A percentile compares a stretch with the other conserved stretches of the same genome.
Evolutionary conservation across 2,113 vertebrate species (phyloP).

Genomic region (Myocastor coypus): DNA sequence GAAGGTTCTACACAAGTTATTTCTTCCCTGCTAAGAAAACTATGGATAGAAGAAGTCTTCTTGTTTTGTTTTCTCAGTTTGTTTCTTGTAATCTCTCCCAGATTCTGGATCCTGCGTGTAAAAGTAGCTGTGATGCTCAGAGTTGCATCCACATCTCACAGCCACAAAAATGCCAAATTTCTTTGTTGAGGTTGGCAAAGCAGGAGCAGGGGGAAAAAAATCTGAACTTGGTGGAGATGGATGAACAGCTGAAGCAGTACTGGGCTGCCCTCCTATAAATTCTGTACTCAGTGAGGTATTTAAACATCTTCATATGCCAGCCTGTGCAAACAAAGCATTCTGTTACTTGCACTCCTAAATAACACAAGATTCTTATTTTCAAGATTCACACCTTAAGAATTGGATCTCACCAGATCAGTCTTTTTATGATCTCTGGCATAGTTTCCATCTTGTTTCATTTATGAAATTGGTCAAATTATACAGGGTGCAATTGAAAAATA

Average conservation of each 20-base stretch:
- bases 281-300: not conserved
- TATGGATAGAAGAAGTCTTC: not conserved
- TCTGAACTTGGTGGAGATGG: not conserved
- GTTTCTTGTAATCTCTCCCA: not conserved
- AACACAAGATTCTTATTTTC: not conserved
- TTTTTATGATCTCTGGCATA: not conserved
- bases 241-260: not conserved
- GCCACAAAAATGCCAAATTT: not conserved
- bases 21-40: not conserved
- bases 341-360: not conserved
- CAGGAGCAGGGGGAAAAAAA: not conserved
- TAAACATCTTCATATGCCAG: not conserved
- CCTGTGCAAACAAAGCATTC: not conserved
- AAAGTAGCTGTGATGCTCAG: not conserved
- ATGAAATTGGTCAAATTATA: not conserved
- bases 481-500: not conserved
- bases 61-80: not conserved
- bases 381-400: not conserved
- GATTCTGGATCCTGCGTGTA: not conserved
- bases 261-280: not conserved
- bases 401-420: not conserved
- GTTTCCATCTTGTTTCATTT: not conserved
- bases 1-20: not conserved
- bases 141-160: not conserved
- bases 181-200: not conserved